Conservation (phyloP, 1,140 invertebrate genomes). For the Micrasema minimum region DNA sequence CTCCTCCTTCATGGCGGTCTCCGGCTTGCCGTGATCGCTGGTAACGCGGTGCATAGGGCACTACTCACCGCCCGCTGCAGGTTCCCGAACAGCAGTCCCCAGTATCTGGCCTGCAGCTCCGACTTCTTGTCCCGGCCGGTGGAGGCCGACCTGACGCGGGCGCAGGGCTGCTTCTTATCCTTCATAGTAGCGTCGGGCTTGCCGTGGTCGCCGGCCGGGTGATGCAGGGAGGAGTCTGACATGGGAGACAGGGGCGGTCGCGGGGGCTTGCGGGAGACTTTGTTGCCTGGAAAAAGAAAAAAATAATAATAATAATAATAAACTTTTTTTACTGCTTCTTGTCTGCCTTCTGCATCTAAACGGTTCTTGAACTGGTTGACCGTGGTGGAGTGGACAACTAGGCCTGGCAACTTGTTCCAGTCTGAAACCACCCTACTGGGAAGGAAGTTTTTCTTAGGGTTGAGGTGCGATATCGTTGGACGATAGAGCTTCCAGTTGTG, state of each 20-base stretch:
- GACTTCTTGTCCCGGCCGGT: slow-evolving; percentile 88
- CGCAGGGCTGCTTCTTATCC: slow-evolving; percentile 46
- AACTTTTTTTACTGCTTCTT: too few species aligned
- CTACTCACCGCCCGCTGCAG: slow-evolving; percentile 86
- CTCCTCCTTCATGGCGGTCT: slow-evolving; percentile 32
- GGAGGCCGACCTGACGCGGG: slow-evolving; percentile 82
- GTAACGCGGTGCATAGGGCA: slow-evolving; percentile 50
- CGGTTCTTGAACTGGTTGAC: too few species aligned
- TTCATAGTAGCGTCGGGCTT: slow-evolving; percentile 33
- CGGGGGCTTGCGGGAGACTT: slow-evolving; percentile 73
- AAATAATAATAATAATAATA: too few species aligned
- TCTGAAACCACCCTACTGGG: too few species aligned
- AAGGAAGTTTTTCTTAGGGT: too few species aligned
- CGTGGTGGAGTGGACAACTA: too few species aligned
- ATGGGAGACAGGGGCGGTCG: slow-evolving; percentile 58
- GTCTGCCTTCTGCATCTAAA: too few species aligned
- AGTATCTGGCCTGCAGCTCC: slow-evolving; percentile 90
- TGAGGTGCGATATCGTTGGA: too few species aligned
- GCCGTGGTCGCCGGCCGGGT: slow-evolving; percentile 49
- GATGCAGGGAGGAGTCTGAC: slow-evolving; percentile 52
- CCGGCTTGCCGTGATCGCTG: slow-evolving; percentile 45
- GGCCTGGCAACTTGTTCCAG: too few species aligned
- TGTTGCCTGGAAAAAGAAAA: slow-evolving; percentile 36
- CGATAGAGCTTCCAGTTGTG: too few species aligned
- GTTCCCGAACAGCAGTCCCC: slow-evolving; percentile 95